Conservation (phyloP, 2,888 invertebrate species). For the Drosophila macrospina region DNA sequence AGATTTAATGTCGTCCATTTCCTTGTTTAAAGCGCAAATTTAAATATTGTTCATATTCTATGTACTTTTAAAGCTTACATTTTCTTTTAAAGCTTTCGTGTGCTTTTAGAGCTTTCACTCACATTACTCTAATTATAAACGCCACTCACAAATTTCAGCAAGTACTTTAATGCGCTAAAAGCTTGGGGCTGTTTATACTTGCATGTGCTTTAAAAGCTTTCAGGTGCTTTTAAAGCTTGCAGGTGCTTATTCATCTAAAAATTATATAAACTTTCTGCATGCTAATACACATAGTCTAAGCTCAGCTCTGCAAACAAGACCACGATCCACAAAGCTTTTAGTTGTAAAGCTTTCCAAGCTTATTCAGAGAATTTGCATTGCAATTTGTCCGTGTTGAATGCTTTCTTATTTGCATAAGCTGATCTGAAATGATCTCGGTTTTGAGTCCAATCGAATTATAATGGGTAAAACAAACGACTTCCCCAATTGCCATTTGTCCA, state of each 20-base stretch:
- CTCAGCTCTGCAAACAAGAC: not conserved
- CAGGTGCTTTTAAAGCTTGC: not conserved
- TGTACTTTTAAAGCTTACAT: too few species aligned
- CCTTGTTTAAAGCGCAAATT: too few species aligned
- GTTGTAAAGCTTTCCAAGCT: not conserved
- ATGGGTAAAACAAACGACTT: constrained; percentile 22
- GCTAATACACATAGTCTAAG: too few species aligned
- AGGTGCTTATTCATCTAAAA: too few species aligned
- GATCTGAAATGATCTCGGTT: constrained; percentile 16
- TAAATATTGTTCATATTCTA: too few species aligned
- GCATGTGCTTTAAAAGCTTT: not conserved
- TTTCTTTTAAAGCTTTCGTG: too few species aligned
- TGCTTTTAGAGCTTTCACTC: too few species aligned
- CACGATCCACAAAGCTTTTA: constrained; percentile 4
- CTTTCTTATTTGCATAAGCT: constrained; percentile 18
- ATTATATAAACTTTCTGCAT: too few species aligned
- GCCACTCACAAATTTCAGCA: too few species aligned
- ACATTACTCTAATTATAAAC: too few species aligned
- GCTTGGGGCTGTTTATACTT: not conserved
- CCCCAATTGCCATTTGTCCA: constrained; percentile 22
- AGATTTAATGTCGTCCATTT: too few species aligned
- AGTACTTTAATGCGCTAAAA: too few species aligned
- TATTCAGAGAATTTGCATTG: not conserved
- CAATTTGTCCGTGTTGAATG: not conserved
- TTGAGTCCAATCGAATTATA: constrained; percentile 1